Evolutionary conservation across 1,140 invertebrate genomes (phyloP), one percentile per base, ranked within the genome.

Genomic region (Papilio machaon): DNA sequence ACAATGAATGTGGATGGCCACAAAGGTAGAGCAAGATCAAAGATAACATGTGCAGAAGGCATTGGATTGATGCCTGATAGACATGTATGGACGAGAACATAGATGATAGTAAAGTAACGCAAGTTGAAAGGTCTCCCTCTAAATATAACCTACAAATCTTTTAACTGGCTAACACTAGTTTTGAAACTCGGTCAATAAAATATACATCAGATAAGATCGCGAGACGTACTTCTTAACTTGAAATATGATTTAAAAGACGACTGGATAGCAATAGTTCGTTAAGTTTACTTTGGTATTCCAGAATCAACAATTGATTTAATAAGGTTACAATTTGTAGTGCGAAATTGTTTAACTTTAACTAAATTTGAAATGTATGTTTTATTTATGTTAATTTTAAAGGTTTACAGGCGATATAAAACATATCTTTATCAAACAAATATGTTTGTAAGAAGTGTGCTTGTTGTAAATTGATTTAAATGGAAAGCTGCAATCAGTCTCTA

Each of bases 141-240:
- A 79, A 79, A 79, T 79, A 79, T 79, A 79, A 79, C 58, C 77
- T 64, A 46, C 77, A 79, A 64, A 64, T n/a, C 67, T 58, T 79
- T 79, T 64, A 79, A 79, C 58, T 17, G 54, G 60, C 54, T 79
- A 79, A 64, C 77, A 64, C 58, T 17, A 79, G 77, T 79, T 79
- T 38, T 43, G 77, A 79, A 79, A 79, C 30, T 79, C 58, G 77
- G 77, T 79, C 77, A 79, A 79, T 79, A 79, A 79, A 17, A 67
- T 79, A 38, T 58, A 79, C 77, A 64, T 64, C 35, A 46, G 77
- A 79, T 79, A 79, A 35, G 38, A 79, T 79, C 77, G 58, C n/a
- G 30, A 78, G 75, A n/a, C 75, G 35, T 52, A 77, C 52, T 78
- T 78, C 54, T 78, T 78, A 79, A 64, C n/a, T 79, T 64, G n/a